Base-by-base conservation (phyloP, 2,888 invertebrate species). In the Stenotaenia linearis region DNA sequence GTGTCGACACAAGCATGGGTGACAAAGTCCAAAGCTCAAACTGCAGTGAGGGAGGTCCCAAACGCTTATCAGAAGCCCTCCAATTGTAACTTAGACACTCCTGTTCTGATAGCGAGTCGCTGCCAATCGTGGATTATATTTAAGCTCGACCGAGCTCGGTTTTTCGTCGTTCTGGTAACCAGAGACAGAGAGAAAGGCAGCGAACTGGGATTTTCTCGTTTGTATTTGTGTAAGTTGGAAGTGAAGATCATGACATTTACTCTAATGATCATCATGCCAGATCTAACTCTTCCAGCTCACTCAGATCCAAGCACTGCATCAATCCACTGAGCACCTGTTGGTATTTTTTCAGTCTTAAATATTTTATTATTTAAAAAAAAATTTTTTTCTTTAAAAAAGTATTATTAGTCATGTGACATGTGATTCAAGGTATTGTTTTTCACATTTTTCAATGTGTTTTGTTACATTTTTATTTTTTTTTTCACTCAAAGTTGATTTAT, bases 261-360 rank as follows among this genome's bases (percentile, higher is more conserved):
- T 37, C 61, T 84, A 85, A 61, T 45, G 84, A 28, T 61, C 21
- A 77, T 79, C 83, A 84, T 91, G 91, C 90, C 91, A 91, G 91
- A 91, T 91, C 91, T 91, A 91, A 90, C 90, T 91, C 91, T 91
- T 91, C 91, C 91, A 91, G 90, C 91, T 91, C 89, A 90, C 85
- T 84, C 81, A 80, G 83, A 79, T 79, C 45, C 78, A 80, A 61
- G 50, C 37, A 37, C 61, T 61, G 32, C 77, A 80, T 77, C 74
- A 15, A 40, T n/a, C 77, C 28, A 61, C 4, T 23, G 2, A 12
- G n/a, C 45, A 45, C 45, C 25, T 15, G 28, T 61, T 5, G 23
- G 21, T 21, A 40, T 15, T 15, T 5, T 45, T 45, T 37, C 37
- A n/a, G 37, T 37, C 15, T 37, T 37, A 5, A 37, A 12, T 5